phyloP scores from a whole-genome alignment of 2,888 invertebrate genomes.

The Mechanitis messenoides region DNA sequence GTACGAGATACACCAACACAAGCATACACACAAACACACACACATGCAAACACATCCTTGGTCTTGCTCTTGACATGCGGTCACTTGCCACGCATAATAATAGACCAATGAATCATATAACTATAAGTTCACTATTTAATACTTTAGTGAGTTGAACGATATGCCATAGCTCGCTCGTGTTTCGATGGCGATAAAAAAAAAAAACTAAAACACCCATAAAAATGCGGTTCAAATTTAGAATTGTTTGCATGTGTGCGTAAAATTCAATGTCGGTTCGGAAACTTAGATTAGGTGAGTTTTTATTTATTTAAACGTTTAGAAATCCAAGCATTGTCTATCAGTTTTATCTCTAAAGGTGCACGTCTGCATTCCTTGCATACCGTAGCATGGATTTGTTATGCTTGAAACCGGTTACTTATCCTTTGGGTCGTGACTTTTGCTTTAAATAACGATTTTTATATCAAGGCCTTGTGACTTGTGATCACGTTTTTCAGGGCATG shows the following conservation, averaged over 20 bases:
- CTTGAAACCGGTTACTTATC: conserved; percentile 54
- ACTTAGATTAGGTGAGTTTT: not conserved
- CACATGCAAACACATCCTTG: conserved; percentile 38
- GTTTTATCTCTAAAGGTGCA: conserved; percentile 29
- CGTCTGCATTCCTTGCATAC: conserved; percentile 40
- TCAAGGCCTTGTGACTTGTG: conserved; percentile 16
- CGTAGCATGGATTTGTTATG: conserved; percentile 39
- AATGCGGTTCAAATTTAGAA: conserved; percentile 24
- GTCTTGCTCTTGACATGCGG: conserved; percentile 73
- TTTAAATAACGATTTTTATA: conserved; percentile 18
- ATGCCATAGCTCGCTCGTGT: conserved; percentile 41
- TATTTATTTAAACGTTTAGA: not conserved
- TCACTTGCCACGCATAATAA: conserved; percentile 74
- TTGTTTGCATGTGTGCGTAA: conserved; percentile 42
- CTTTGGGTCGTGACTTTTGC: conserved; percentile 40
- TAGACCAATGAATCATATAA: conserved; percentile 68
- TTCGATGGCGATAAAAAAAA: too few species aligned
- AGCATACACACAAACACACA: conserved; percentile 37
- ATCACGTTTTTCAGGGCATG: conserved; percentile 15
- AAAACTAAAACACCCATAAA: conserved; percentile 20
- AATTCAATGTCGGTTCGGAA: conserved; percentile 37
- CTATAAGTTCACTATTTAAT: conserved; percentile 46
- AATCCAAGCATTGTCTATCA: conserved; percentile 30
- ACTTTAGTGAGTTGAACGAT: conserved; percentile 59
- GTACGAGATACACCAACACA: conserved; percentile 33